Evolutionary conservation across 2,888 invertebrate genomes (phyloP).

Genomic region (Latrodectus hesperus): DNA sequence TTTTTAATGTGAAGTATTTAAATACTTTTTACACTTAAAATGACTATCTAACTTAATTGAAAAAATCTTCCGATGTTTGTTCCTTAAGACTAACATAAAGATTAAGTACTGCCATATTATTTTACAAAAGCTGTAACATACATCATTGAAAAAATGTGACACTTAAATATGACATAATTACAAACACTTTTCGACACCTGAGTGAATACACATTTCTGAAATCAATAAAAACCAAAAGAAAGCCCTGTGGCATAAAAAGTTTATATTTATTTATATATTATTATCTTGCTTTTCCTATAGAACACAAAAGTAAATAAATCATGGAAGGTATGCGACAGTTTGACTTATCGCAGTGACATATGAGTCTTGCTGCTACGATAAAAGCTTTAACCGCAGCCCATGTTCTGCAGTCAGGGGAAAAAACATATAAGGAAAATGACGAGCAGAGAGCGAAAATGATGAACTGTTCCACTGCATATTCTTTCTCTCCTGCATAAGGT

Average conservation of each 20-base stretch:
- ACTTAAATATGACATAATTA: too few relatives aligned
- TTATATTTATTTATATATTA: slow-evolving; percentile 65
- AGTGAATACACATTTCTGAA: too few relatives aligned
- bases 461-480: slow-evolving; percentile 57
- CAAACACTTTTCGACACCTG: too few relatives aligned
- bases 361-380: slow-evolving; percentile 45
- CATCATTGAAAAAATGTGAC: too few relatives aligned
- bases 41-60: too few relatives aligned
- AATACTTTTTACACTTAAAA: too few relatives aligned
- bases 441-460: slow-evolving; percentile 54
- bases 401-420: slow-evolving; percentile 14
- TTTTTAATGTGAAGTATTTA: too few relatives aligned
- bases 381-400: slow-evolving; percentile 60
- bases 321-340: slow-evolving; percentile 61
- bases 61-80: too few relatives aligned
- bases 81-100: too few relatives aligned
- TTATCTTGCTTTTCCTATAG: slow-evolving; percentile 37
- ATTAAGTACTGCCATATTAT: too few relatives aligned
- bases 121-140: too few relatives aligned
- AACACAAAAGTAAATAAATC: slow-evolving; percentile 64
- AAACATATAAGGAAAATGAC: slow-evolving; percentile 34
- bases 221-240: not conserved
- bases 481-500: slow-evolving; percentile 46
- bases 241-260: not conserved
- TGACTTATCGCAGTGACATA: slow-evolving; percentile 67